phyloP scores from a whole-genome alignment of 2,888 invertebrate genomes.

The Eutolmus rufibarbis region DNA sequence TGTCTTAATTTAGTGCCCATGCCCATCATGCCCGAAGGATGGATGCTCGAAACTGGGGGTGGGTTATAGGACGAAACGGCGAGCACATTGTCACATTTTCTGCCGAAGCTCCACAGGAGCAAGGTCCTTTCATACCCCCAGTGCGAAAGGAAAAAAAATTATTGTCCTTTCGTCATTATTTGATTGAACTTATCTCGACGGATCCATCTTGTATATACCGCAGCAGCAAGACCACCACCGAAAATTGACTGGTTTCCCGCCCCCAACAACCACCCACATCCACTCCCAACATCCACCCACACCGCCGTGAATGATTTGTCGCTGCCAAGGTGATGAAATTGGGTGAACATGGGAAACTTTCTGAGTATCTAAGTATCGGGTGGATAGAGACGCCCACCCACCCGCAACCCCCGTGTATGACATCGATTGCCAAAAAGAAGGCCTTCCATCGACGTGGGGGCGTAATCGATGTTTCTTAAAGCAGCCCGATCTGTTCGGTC shows the following conservation, averaged over 20 bases:
- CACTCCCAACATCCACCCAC: not conserved
- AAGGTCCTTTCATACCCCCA: not conserved
- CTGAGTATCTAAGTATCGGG: not conserved
- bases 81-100: conserved; percentile 21
- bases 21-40: not conserved
- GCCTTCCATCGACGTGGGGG: not conserved
- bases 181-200: conserved; percentile 31
- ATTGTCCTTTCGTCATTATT: conserved; percentile 22
- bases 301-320: not conserved
- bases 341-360: conserved; percentile 3
- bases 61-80: not conserved
- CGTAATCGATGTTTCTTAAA: conserved; percentile 28
- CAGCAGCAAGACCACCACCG: not conserved
- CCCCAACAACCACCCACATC: not conserved
- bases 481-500: not conserved
- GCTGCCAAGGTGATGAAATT: conserved; percentile 26
- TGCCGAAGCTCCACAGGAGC: not conserved
- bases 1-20: not conserved
- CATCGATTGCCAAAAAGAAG: not conserved
- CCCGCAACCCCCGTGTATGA: not conserved
- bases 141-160: not conserved
- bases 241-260: not conserved
- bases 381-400: too few relatives aligned
- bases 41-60: not conserved
- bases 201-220: not conserved